phyloP scores from a whole-genome alignment of 2,113 vertebrate genomes.

The Crotophaga sulcirostris region DNA sequence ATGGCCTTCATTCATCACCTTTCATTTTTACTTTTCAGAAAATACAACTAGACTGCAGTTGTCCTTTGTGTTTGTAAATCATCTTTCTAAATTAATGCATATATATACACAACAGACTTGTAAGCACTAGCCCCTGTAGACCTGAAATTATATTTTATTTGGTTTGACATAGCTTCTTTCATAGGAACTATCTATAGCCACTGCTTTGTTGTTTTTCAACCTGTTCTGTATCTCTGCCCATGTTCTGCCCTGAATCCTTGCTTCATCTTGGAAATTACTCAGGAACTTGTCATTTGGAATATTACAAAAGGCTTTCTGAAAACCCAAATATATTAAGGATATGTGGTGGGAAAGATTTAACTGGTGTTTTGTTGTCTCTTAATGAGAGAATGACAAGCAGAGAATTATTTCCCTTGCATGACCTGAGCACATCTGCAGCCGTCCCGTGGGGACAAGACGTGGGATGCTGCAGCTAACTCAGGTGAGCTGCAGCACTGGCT shows the following conservation, averaged over 20 bases:
- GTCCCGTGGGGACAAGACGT: fast-evolving
- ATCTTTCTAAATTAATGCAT: background rate
- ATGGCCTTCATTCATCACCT: background rate
- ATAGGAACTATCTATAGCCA: background rate
- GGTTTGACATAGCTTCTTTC: background rate
- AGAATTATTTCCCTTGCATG: fast-evolving
- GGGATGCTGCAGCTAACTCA: background rate
- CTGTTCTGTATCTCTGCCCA: background rate
- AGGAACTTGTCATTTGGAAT: background rate
- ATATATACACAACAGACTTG: background rate
- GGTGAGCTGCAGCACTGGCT: background rate
- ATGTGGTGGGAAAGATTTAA: too few relatives aligned
- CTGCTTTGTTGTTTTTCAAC: slow-evolving; percentile 20
- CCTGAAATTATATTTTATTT: background rate
- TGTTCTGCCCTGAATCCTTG: background rate
- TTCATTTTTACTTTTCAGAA: background rate
- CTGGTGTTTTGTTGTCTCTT: background rate
- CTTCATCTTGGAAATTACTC: background rate
- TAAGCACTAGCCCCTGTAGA: background rate
- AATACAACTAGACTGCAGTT: background rate
- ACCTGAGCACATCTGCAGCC: fast-evolving
- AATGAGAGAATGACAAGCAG: fast-evolving
- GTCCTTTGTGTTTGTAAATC: background rate
- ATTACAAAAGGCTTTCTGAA: background rate
- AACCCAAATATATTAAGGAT: background rate